Conservation (phyloP, 2,113 vertebrate species). For the Cettia cetti region DNA sequence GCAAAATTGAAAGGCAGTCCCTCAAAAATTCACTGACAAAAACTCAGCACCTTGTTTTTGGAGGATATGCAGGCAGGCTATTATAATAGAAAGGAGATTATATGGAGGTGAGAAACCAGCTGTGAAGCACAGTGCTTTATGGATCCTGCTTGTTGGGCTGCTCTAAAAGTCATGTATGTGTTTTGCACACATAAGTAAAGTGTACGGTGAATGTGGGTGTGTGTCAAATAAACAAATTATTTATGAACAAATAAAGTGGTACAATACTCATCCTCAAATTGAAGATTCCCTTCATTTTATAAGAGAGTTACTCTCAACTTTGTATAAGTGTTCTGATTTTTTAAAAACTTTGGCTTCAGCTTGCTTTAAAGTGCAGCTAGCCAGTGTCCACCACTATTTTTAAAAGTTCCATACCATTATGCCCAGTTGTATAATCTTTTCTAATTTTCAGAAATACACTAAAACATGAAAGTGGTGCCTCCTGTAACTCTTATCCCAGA, state of each 20-base stretch:
- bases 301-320: neutral
- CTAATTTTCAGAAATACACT: neutral
- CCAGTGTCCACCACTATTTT: neutral
- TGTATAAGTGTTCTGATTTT: neutral
- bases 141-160: fast-evolving
- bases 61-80: neutral
- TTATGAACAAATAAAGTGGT: neutral
- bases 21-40: neutral
- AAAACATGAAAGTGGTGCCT: neutral
- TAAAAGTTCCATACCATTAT: neutral
- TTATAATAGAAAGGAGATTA: neutral
- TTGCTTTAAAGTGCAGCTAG: neutral
- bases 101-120: neutral
- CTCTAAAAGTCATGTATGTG: neutral
- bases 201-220: neutral
- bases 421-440: neutral
- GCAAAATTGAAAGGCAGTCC: neutral
- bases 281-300: neutral
- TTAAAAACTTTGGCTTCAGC: neutral
- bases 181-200: neutral
- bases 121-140: neutral
- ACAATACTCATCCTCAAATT: neutral
- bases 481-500: neutral
- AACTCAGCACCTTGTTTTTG: neutral
- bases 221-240: neutral